Percentiles rank a stretch among this genome's conserved stretches.
Conservation (phyloP, 2,113 vertebrate genomes). For the Deroptyus accipitrinus region DNA sequence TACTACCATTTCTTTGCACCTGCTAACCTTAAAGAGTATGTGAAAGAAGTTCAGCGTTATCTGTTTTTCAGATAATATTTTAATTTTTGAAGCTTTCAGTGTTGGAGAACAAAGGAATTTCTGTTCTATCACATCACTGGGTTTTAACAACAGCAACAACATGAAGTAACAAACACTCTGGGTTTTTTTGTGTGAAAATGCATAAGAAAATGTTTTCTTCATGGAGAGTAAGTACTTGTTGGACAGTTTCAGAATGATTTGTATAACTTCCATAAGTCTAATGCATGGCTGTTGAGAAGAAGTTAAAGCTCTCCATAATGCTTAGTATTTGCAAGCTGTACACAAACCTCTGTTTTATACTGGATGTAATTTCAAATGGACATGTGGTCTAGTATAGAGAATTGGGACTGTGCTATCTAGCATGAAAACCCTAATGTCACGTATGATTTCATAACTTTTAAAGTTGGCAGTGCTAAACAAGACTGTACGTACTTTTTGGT, state of each 20-base stretch:
- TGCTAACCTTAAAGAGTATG: neutral
- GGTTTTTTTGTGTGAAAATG: neutral
- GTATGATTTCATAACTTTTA: neutral
- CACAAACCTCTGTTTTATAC: neutral
- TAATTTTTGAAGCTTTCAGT: neutral
- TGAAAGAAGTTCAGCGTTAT: neutral
- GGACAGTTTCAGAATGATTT: neutral
- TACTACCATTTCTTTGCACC: neutral
- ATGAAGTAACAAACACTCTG: neutral
- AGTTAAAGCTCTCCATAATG: neutral
- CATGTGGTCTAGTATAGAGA: fast-evolving
- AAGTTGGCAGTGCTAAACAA: neutral
- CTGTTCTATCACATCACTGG: neutral
- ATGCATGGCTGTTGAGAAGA: neutral
- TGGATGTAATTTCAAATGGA: neutral
- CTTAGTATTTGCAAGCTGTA: neutral
- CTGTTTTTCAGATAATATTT: neutral
- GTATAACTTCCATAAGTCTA: neutral
- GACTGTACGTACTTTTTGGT: neutral
- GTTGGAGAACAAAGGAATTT: neutral
- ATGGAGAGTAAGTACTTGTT: neutral
- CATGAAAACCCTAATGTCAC: fast-evolving
- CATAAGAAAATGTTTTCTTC: neutral
- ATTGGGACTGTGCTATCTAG: neutral
- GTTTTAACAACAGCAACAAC: neutral